Base-by-base conservation (phyloP, 2,888 invertebrate genomes). In the Drosophila putrida region DNA sequence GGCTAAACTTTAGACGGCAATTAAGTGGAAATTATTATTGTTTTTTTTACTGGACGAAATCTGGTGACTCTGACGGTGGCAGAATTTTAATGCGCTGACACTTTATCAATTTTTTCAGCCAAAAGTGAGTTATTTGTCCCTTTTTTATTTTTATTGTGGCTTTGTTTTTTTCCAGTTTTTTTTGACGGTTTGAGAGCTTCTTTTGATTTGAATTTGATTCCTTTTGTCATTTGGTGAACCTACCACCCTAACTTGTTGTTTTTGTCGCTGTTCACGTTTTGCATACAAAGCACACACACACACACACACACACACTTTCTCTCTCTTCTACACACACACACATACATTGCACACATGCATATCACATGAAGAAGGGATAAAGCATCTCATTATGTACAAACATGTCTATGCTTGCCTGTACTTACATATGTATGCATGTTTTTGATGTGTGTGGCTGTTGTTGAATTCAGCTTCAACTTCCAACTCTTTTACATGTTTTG, bases 201-300 rank as follows among this genome's bases (percentile, higher is more conserved):
- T 47, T 79, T 81, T 82, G 71, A 76, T 86, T 72, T 72, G 76
- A 76, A 31, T 78, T 82, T 73, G 70, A 63, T 71, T 58, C 46
- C 87, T 62, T 82, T 83, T 89, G 88, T 83, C 82, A 71, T 85
- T 68, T 54, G 55, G 64, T 55, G 47, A 60, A 41, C 39, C 53
- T 55, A 66, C 83, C 90, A 88, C 83, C 90, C 83, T 70, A 89
- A 79, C 69, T 69, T 78, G 63, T 68, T 60, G 71, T 71, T 64
- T 46, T 66, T 55, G 51, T 74, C 73, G 69, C 62, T 59, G 72
- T 67, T 43, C 71, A 64, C 67, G 68, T 71, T 76, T 80, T 77
- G 87, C 89, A 88, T 88, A 66, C 87, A 82, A 77, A 88, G 58
- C 58, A 28, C 50, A 62, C 62, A 59, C 47, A 53, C 66, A 55